Base-by-base conservation (phyloP, 2,888 invertebrate species). In the Tholera decimalis region DNA sequence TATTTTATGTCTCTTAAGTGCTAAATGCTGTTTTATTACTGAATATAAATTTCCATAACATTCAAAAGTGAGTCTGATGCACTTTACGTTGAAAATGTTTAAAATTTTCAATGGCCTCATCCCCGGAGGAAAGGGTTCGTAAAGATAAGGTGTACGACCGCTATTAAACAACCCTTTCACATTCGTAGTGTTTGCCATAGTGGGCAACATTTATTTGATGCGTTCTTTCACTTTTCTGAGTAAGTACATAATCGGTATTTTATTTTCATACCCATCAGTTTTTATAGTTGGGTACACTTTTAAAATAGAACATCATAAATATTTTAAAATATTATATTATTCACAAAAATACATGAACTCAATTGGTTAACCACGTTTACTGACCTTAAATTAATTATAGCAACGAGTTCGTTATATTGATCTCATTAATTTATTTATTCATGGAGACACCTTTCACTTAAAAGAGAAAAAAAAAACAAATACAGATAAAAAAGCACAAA, bases 81-180 rank as follows among this genome's bases (percentile, higher is more conserved):
- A 70, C 47, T 76, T 18, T 44, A n/a, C 18, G 20, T 57, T 41
- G 53, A 26, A 44, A 66, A 53, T 33, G 49, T 59, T 44, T 33
- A 70, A 68, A 49, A 71, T 76, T 56, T 72, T 73, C 77, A 76
- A 73, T 70, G 53, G 47, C 62, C 61, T 30, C 71, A 49, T 76
- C 46, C 43, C 71, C 20, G 47, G 37, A 55, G 77, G 72, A 76
- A 73, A 61, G 35, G 3, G 56, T 51, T 26, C 56, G 37, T 73
- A 35, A 62, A 76, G 72, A 76, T 73, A 73, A 76, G 62, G 46
- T 30, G 11, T 44, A 69, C 46, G 76, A 69, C 76, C 70, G 61
- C 70, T 33, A 61, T 61, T 47, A 69, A 67, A 68, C 41, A 70
- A 73, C 71, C 72, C 72, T 70, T 73, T 76, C 53, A 62, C 47